Evolutionary conservation across 2,113 vertebrate species (phyloP).

Genomic region (Poicephalus gulielmi): DNA sequence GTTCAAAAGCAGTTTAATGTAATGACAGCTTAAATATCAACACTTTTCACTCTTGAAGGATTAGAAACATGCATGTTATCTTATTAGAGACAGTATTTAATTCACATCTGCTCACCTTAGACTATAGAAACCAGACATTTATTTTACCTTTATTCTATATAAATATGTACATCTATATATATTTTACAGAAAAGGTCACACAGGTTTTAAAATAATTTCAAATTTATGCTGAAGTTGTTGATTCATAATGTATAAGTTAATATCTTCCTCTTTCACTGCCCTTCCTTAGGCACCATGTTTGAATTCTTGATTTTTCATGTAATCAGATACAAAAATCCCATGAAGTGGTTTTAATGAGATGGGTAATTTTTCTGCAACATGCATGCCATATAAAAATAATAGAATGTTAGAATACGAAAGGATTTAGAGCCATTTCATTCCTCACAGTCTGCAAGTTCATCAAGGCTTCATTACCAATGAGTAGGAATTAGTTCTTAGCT

Average conservation of each 20-base stretch:
- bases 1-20: not conserved
- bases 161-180: not conserved
- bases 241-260: not conserved
- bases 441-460: not conserved
- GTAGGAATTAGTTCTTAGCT: not conserved
- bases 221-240: not conserved
- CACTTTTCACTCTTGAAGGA: not conserved
- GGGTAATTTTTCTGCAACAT: not conserved
- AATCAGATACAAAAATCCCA: not conserved
- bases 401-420: not conserved
- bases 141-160: not conserved
- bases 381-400: not conserved
- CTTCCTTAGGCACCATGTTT: not conserved
- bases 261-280: not conserved
- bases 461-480: not conserved
- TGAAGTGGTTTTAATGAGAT: not conserved
- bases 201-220: not conserved
- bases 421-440: not conserved
- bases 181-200: not conserved
- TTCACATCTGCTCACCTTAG: not conserved
- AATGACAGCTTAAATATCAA: not conserved
- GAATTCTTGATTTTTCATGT: not conserved
- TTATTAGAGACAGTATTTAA: not conserved
- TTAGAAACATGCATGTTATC: not conserved
- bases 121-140: not conserved